phyloP scores from a whole-genome alignment of 2,797 vertebrate genomes.

The Fringilla coelebs region DNA sequence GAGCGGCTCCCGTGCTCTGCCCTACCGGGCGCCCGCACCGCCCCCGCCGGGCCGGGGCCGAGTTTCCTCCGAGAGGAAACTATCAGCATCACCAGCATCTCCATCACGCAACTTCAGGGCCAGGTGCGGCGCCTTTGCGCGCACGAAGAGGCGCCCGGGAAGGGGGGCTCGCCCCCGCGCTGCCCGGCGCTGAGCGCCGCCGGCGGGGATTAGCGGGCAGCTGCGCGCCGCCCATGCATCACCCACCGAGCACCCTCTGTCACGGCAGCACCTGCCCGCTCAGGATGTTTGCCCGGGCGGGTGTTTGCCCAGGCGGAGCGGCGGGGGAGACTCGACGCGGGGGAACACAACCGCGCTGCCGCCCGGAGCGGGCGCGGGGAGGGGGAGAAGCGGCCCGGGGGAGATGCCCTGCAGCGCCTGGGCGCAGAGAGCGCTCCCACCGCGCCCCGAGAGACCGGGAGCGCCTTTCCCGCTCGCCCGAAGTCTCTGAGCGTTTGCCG shows the following conservation, averaged over 20 bases:
- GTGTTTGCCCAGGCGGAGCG: neutral
- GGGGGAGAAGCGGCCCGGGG: neutral
- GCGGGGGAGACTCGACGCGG: neutral
- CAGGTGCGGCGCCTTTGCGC: neutral
- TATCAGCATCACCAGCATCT: neutral
- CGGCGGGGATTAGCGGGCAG: neutral
- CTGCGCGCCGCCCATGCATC: neutral
- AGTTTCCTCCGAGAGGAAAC: neutral
- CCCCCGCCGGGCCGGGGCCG: neutral
- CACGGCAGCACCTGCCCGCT: slow-evolving; percentile 25
- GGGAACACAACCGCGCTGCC: neutral
- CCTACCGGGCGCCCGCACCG: neutral
- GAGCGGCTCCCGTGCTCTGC: neutral
- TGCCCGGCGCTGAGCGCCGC: neutral
- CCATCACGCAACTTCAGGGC: neutral
- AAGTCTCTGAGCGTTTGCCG: neutral
- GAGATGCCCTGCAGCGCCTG: neutral
- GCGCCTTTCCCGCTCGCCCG: neutral
- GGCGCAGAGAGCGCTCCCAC: neutral
- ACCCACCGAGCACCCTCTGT: neutral
- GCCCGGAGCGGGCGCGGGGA: neutral
- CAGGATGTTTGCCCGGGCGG: slow-evolving; percentile 7
- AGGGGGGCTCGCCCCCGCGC: neutral
- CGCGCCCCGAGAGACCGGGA: too few species aligned
- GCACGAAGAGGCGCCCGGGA: neutral